These are phyloP conservation scores for Setophaga petechia DNA, from an alignment of 2,113 vertebrate species.

Conservation along the genomic window DNA sequence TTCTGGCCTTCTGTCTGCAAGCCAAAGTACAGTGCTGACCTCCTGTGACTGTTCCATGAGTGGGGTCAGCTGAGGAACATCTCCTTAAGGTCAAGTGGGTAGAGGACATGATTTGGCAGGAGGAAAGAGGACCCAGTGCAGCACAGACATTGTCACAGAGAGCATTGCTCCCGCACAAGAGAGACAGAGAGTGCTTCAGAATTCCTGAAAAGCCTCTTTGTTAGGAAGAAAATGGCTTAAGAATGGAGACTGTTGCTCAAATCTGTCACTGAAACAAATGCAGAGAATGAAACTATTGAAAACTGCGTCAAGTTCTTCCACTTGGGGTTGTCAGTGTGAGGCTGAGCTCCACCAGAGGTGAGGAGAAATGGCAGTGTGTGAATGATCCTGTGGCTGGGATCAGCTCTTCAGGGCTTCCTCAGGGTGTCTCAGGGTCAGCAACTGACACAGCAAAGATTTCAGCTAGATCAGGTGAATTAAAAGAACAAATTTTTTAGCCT, in stretches of 20 bases:
- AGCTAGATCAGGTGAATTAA: not conserved
- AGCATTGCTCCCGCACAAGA: not conserved
- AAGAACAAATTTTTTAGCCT: not conserved
- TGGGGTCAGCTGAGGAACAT: not conserved
- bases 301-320: not conserved
- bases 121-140: not conserved
- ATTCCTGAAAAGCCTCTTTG: not conserved
- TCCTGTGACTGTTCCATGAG: not conserved
- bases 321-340: not conserved
- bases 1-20: not conserved
- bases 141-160: not conserved
- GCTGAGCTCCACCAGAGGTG: conserved; percentile 8
- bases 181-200: not conserved
- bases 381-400: not conserved
- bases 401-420: not conserved
- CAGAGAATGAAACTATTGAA: not conserved
- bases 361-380: not conserved
- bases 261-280: not conserved
- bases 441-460: not conserved
- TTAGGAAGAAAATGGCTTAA: not conserved
- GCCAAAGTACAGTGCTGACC: not conserved
- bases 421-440: not conserved
- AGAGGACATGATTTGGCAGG: not conserved
- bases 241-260: not conserved
- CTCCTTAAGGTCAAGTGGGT: not conserved